A percentile compares a stretch with the other conserved stretches of the same genome.
phyloP scores from a whole-genome alignment of 2,797 vertebrate species.

The Gymnothorax reevesii region DNA sequence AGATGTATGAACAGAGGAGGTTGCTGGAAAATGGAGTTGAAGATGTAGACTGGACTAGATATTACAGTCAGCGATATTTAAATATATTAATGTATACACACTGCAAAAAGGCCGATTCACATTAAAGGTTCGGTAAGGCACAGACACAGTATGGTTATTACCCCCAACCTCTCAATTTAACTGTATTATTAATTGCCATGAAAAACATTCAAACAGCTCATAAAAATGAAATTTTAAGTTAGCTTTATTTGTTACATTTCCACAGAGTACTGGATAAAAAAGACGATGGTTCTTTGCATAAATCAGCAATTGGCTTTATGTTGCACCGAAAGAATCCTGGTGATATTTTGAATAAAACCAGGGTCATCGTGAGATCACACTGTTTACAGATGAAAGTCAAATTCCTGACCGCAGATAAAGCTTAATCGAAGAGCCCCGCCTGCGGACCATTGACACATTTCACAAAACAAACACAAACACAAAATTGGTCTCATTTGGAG shows the following conservation, averaged over 20 bases:
- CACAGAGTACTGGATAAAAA: not conserved
- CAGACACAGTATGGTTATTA: not conserved
- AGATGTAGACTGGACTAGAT: not conserved
- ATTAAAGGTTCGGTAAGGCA: constrained; percentile 2
- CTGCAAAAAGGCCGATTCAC: constrained; percentile 40
- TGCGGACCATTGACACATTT: not conserved
- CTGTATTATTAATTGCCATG: not conserved
- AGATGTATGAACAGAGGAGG: not conserved
- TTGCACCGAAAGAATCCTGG: not conserved
- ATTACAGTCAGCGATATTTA: constrained; percentile 21
- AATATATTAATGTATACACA: constrained; percentile 53
- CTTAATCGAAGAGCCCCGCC: not conserved
- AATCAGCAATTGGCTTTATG: not conserved
- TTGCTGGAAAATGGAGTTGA: not conserved
- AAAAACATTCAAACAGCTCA: not conserved
- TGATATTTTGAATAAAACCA: not conserved
- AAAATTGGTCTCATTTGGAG: not conserved
- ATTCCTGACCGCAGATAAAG: not conserved
- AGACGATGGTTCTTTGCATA: constrained; percentile 3
- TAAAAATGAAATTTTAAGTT: not conserved
- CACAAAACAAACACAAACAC: not conserved
- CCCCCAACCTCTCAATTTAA: too few species aligned
- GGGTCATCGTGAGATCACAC: not conserved
- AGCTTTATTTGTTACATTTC: constrained; percentile 8
- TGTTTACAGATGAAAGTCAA: not conserved